Evolutionary conservation across 1,140 invertebrate genomes (phyloP).

Genomic region (Calliphora vicina): DNA sequence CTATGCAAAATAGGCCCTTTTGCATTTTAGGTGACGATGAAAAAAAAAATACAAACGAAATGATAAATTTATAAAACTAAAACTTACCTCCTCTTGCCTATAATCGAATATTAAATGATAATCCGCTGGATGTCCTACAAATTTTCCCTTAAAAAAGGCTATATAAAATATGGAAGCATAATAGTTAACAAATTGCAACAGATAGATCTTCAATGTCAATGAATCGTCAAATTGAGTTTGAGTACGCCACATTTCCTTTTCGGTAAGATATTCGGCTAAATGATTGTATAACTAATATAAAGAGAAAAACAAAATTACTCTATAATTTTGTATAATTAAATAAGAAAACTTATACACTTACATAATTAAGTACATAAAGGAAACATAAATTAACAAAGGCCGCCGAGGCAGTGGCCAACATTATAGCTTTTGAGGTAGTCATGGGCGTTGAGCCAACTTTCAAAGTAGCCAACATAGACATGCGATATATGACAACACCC

Average conservation of each 20-base stretch:
- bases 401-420: constrained; percentile 85
- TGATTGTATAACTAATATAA: constrained; percentile 84
- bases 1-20: too few species aligned
- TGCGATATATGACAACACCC: constrained; percentile 90
- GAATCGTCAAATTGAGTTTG: constrained; percentile 98
- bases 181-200: constrained; percentile 98
- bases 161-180: constrained; percentile 99
- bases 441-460: constrained; percentile 70
- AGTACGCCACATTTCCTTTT: constrained; percentile 92
- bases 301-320: constrained; percentile 31
- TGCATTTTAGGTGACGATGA: too few species aligned
- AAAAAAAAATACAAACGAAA: too few species aligned
- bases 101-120: constrained; percentile 80
- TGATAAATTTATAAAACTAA: too few species aligned
- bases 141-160: constrained; percentile 96
- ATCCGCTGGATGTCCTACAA: constrained; percentile 82
- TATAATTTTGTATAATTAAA: too few species aligned
- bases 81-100: constrained; percentile 85
- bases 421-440: constrained; percentile 76
- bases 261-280: constrained; percentile 91
- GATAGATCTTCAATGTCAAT: constrained; percentile 94
- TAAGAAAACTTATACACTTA: constrained; percentile 65
- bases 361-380: constrained; percentile 87
- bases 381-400: constrained; percentile 87
- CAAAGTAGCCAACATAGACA: constrained; percentile 82